phyloP scores from a whole-genome alignment of 1,140 invertebrate genomes.

The Procambarus clarkii region DNA sequence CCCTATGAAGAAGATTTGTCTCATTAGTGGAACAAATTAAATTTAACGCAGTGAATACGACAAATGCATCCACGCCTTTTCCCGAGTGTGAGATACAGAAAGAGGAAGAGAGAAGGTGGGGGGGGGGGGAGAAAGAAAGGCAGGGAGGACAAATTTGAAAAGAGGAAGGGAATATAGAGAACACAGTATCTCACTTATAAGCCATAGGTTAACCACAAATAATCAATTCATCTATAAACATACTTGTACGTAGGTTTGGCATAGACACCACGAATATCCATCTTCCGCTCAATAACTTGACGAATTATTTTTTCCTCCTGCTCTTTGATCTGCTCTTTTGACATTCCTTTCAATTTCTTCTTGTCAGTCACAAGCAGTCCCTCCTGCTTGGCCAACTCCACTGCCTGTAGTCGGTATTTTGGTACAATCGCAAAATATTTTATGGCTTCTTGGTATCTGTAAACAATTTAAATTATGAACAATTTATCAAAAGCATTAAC shows the following conservation, averaged over 20 bases:
- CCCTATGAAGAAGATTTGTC: constrained; percentile 71
- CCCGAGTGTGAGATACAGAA: too few relatives aligned
- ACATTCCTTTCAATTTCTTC: constrained; percentile 66
- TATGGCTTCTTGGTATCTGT: constrained; percentile 86
- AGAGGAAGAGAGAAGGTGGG: not conserved
- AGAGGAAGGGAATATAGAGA: too few relatives aligned
- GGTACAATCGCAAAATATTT: constrained; percentile 90
- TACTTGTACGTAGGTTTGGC: constrained; percentile 71
- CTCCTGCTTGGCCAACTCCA: constrained; percentile 88
- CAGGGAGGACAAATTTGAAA: too few relatives aligned
- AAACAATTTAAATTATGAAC: not conserved
- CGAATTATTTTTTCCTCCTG: constrained; percentile 73
- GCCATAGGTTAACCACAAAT: not conserved
- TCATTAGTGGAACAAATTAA: not conserved
- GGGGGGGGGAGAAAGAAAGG: too few relatives aligned
- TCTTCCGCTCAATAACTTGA: constrained; percentile 71
- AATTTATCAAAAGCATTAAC: not conserved
- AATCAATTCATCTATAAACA: not conserved
- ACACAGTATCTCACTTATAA: too few relatives aligned
- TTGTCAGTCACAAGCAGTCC: constrained; percentile 77
- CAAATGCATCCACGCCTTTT: too few relatives aligned
- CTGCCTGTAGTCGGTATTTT: constrained; percentile 89
- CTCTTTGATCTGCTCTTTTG: constrained; percentile 72
- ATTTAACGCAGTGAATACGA: too few relatives aligned
- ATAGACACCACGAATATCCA: constrained; percentile 73